A percentile compares a stretch with the other conserved stretches of the same genome.
Evolutionary conservation across 2,113 vertebrate genomes (phyloP).

Genomic region (Psammodynastes pulverulentus): DNA sequence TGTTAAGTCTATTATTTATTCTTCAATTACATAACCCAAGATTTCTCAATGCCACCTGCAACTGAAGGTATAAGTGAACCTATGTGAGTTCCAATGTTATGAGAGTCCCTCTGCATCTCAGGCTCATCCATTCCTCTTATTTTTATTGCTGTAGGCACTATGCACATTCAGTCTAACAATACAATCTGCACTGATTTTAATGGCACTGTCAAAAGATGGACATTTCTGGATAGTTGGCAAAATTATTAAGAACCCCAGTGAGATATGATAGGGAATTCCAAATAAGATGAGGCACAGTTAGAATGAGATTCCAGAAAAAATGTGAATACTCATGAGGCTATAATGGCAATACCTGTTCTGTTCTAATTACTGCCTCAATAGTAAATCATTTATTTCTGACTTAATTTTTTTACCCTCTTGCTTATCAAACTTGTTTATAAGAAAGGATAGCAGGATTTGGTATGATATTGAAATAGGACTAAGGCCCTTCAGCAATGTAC

Average conservation of each 20-base stretch:
- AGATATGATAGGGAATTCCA: neutral
- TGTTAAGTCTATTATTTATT: neutral
- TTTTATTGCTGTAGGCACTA: neutral
- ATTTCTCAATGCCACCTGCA: neutral
- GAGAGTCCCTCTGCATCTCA: conserved; percentile 19
- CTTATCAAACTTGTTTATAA: conserved; percentile 12
- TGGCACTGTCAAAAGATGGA: conserved; percentile 14
- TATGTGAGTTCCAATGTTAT: neutral
- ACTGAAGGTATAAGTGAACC: neutral
- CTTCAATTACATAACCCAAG: neutral
- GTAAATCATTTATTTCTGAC: neutral
- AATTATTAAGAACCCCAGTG: conserved; percentile 16
- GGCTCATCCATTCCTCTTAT: neutral
- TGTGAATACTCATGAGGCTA: neutral
- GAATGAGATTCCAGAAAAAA: neutral
- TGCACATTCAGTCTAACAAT: fast-evolving
- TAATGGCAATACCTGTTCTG: neutral
- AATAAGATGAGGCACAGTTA: neutral
- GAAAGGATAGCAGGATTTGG: conserved; percentile 14
- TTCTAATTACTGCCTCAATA: neutral
- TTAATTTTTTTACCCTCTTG: conserved; percentile 17
- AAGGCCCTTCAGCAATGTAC: conserved; percentile 14
- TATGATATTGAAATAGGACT: conserved; percentile 30
- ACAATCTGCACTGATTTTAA: neutral
- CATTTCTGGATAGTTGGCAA: conserved; percentile 11